Base-by-base conservation (phyloP, 2,113 vertebrate genomes). In the Rissa tridactyla region DNA sequence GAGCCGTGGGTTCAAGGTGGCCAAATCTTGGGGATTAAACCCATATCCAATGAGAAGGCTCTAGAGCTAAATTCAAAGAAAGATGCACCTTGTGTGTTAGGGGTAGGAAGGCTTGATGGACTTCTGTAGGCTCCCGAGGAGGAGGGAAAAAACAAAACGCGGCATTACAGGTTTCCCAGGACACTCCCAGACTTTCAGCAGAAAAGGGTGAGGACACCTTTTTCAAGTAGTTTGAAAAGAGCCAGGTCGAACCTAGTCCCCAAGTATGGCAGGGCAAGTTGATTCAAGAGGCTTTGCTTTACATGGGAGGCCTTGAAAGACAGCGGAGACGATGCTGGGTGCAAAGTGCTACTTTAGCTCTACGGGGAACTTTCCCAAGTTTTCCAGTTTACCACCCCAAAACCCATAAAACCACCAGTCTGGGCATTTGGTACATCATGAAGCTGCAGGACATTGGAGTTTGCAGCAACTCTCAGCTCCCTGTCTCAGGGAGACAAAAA, bases 81-180 rank as follows among this genome's bases (percentile, higher is more conserved):
- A 55, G 60, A 26, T 1, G 2, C 7, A 10, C 13, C 54, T 46
- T 1, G 0, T n/a, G n/a, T 51, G 17, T 46, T 18, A 15, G 44
- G 42, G 21, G 18, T 40, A 12, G 58, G 38, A 51, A 54, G 38
- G 38, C n/a, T 49, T 29, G 40, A 5, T 40, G 66, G 36, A 7
- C 12, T 68, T 52, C 18, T 57, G 10, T 11, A 38, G 54, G 29
- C 30, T 46, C 23, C 72, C 27, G 11, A 26, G 32, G 5, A 34
- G 42, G 47, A 72, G 47, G 8, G 8, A 18, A 44, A 55, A 25
- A 34, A 3, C 5, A 23, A 29, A n/a, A 49, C 4, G 25, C 1
- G 1, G 40, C 52, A 42, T 52, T 44, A 16, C 9, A 6, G 17
- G 15, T 65, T 85, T 66, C 47, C 47, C 32, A 22, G 52, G n/a